phyloP scores from a whole-genome alignment of 2,797 vertebrate species.

The Vireo griseus region DNA sequence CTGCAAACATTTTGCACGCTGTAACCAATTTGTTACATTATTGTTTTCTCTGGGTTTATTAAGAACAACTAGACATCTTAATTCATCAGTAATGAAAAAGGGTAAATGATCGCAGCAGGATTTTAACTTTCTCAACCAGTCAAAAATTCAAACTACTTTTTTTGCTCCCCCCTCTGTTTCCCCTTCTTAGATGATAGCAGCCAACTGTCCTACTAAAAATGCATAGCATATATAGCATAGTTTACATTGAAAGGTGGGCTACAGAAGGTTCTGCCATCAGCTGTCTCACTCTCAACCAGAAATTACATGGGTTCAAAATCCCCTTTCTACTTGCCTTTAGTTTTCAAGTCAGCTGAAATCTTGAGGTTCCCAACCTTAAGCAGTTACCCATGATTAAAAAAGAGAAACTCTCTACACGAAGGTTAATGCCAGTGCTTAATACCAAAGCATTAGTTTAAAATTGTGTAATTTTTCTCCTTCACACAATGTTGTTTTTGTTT shows the following conservation, averaged over 20 bases:
- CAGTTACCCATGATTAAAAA: conserved; percentile 21
- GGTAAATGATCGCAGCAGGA: not conserved
- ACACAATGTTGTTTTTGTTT: conserved; percentile 98
- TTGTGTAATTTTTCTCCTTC: conserved; percentile 80
- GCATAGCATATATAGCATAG: not conserved
- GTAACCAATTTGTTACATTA: conserved; percentile 72
- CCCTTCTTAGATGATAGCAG: not conserved
- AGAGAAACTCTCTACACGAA: conserved; percentile 35
- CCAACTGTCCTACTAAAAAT: conserved; percentile 8
- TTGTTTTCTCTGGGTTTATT: conserved; percentile 37
- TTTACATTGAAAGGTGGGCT: not conserved
- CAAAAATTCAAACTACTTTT: not conserved
- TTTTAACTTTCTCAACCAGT: conserved; percentile 9
- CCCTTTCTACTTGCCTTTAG: not conserved
- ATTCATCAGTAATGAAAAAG: not conserved
- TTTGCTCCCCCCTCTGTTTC: accelerated
- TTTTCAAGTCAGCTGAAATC: conserved; percentile 37
- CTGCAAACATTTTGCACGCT: conserved; percentile 73
- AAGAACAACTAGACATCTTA: not conserved
- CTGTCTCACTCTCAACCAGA: not conserved
- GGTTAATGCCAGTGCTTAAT: conserved; percentile 71
- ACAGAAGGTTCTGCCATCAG: conserved; percentile 4
- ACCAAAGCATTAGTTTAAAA: conserved; percentile 78
- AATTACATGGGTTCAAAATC: not conserved
- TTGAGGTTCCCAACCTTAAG: conserved; percentile 26